Base-by-base conservation (phyloP, 2,888 invertebrate genomes). In the Therioaphis trifolii region DNA sequence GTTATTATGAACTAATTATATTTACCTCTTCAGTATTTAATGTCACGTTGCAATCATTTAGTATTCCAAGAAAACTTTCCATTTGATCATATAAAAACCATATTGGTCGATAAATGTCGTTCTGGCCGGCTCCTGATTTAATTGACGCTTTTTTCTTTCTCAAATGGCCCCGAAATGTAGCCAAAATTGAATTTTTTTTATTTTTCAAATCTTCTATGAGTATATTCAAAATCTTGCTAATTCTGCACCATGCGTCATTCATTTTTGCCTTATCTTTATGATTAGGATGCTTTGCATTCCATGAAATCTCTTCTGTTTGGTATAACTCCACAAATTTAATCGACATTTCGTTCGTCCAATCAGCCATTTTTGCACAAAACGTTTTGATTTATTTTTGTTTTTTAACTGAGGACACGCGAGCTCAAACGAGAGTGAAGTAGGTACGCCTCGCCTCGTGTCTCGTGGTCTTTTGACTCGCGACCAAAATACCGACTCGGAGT, bases 381-480 rank as follows among this genome's bases (percentile, higher is more conserved):
- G 58, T 58, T 58, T 58, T 58, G 58, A 29, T 9, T 29, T 52
- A 27, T 52, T 72, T 14, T 24, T 69, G 69, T 46, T 69, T 69
- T 27, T 24, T 24, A 46, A 69, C 69, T 18, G 43, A 43, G 24
- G n/a, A 58, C 58, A 9, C 58, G n/a, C 24, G 58, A 58, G 58
- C 58, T 24, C 43, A 69, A 24, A 24, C 69, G 69, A 69, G 69
- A 69, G 24, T 68, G 40, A 24, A 68, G 68, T 43, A 27, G 69
- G 21, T 69, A 69, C 43, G 71, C 71, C 49, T 71, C 46, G 49
- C 49, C 71, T 46, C 24, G 49, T 49, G 71, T 24, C 71, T 27
- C 49, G 46, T 71, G 63, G 71, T 71, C 71, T 29, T 71, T 71
- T 71, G 71, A 71, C 71, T 71, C 71, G 46, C 27, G 27, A 71